A percentile compares a stretch with the other conserved stretches of the same genome.
These are phyloP conservation scores for Diacarnus erythraeanus DNA, from an alignment of 37 sponge, comb jelly and placozoan species.

Conservation along the genomic window DNA sequence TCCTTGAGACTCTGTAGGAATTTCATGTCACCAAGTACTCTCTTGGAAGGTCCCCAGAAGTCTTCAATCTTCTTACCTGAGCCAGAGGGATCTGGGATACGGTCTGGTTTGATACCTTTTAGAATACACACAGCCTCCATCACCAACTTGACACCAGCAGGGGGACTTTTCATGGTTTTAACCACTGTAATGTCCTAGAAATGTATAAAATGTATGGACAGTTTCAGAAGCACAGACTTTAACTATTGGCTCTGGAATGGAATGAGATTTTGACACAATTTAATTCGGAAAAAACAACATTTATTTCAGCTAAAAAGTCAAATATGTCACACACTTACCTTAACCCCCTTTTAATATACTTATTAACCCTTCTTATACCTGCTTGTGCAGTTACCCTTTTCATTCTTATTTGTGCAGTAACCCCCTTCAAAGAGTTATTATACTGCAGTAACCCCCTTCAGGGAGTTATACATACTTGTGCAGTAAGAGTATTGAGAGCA, in stretches of 20 bases:
- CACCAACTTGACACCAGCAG: conserved; percentile 89
- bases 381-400: too few species aligned
- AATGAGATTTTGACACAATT: not conserved
- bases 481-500: conserved; percentile 94
- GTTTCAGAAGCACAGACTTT: not conserved
- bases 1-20: conserved; percentile 85
- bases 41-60: conserved; percentile 95
- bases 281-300: not conserved
- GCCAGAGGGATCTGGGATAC: conserved; percentile 87
- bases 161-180: conserved; percentile 95
- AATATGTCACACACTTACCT: too few species aligned
- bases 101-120: conserved; percentile 91
- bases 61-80: conserved; percentile 95
- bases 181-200: conserved; percentile 87
- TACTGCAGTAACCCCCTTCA: too few species aligned
- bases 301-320: not conserved
- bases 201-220: conserved; percentile 5
- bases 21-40: conserved; percentile 89
- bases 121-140: conserved; percentile 98
- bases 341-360: too few species aligned
- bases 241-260: not conserved
- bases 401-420: too few species aligned
- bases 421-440: too few species aligned
- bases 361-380: too few species aligned
- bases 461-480: too few species aligned